Percentiles rank a stretch among this genome's conserved stretches.
Evolutionary conservation across 1,140 invertebrate genomes (phyloP).

Genomic region (Glomeris maerens): DNA sequence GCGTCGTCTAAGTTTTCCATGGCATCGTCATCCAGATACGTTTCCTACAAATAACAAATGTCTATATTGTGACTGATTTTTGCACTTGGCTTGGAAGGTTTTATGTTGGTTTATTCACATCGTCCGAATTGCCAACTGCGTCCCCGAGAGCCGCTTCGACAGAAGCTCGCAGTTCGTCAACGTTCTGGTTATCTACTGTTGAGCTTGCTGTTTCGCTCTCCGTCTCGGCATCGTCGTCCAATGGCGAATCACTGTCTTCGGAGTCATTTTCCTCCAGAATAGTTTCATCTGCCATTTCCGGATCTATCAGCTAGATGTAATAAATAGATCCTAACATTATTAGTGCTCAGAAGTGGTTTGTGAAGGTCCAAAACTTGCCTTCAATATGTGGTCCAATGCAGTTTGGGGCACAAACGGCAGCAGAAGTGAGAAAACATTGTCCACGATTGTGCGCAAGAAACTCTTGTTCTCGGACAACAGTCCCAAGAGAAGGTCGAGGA

Average conservation of each 20-base stretch:
- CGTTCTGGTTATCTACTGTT: conserved; percentile 38
- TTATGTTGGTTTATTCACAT: conserved; percentile 14
- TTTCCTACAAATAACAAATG: too few species aligned
- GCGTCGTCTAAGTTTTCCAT: conserved; percentile 53
- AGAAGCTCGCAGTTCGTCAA: conserved; percentile 41
- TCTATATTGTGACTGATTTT: too few species aligned
- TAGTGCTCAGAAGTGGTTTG: neutral
- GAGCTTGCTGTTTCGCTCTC: conserved; percentile 19
- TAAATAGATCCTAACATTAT: conserved; percentile 5
- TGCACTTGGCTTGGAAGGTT: too few species aligned
- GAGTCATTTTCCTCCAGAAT: conserved; percentile 36
- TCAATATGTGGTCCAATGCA: conserved; percentile 53
- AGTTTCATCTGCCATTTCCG: conserved; percentile 44
- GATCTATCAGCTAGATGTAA: conserved; percentile 40
- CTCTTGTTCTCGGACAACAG: conserved; percentile 52
- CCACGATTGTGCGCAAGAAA: conserved; percentile 48
- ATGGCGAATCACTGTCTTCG: conserved; percentile 29
- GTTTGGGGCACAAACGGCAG: conserved; percentile 48
- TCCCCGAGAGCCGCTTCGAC: conserved; percentile 19
- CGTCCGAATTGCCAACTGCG: conserved; percentile 18
- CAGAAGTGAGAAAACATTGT: conserved; percentile 53
- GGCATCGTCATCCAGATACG: conserved; percentile 49
- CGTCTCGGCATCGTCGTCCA: conserved; percentile 19
- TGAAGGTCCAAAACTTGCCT: conserved; percentile 30
- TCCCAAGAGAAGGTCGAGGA: conserved; percentile 57